Conservation (phyloP, 2,113 vertebrate genomes). For the Gopherus evgoodei region DNA sequence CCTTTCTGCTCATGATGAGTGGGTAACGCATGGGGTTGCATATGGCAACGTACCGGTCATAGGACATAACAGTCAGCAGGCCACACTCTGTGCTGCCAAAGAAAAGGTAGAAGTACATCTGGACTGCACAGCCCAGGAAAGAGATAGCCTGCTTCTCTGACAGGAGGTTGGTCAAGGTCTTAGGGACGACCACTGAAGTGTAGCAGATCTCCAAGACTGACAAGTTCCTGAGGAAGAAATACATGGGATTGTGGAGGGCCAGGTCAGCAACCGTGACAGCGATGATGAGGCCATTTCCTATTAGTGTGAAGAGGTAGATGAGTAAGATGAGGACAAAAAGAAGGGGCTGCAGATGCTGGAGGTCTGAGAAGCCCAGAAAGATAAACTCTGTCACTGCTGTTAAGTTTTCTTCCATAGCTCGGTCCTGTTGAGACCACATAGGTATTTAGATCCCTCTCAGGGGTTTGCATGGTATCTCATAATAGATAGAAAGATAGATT, state of each 20-base stretch:
- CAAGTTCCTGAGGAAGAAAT: neutral
- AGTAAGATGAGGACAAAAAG: conserved; percentile 48
- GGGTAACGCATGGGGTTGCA: conserved; percentile 48
- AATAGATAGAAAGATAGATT: neutral
- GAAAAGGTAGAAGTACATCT: conserved; percentile 56
- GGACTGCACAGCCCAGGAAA: conserved; percentile 31
- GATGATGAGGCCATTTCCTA: conserved; percentile 54
- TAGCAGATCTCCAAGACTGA: conserved; percentile 43
- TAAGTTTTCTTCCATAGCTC: neutral
- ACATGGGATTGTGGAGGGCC: no score
- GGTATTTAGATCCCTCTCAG: neutral
- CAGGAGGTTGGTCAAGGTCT: conserved; percentile 23
- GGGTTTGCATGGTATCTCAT: no score
- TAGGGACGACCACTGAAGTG: conserved; percentile 3
- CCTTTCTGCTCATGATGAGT: conserved; percentile 10
- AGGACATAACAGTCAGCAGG: conserved; percentile 59
- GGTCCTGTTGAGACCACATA: neutral
- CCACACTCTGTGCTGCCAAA: conserved; percentile 63
- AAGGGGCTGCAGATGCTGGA: neutral
- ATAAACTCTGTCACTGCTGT: conserved; percentile 38
- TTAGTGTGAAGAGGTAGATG: conserved; percentile 47
- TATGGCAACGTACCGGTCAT: conserved; percentile 45
- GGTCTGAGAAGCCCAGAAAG: conserved; percentile 39
- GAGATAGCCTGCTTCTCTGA: neutral
- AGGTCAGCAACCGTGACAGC: neutral